Evolutionary conservation across 2,888 invertebrate species (phyloP), one percentile per base, ranked within the genome.

Genomic region (Cheilosia vernalis): DNA sequence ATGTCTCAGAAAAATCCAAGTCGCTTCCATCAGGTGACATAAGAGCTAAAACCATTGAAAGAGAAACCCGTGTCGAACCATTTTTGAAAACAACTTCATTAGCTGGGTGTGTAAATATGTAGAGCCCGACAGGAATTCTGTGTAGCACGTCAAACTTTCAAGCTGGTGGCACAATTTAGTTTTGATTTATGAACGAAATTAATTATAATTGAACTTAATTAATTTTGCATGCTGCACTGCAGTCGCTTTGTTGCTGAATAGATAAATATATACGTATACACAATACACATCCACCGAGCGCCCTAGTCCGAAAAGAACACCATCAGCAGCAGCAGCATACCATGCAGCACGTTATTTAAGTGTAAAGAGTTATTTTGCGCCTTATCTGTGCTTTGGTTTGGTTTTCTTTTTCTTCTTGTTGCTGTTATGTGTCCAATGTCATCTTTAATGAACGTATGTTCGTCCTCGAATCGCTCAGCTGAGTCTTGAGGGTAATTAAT

Each of bases 131-230:
- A 49, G 21, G 5, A 44, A 17, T 15, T 17, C 47, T 53, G 60
- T n/a, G 30, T 67, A 56, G 47, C 49, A 47, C 49, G 69, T 69
- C 81, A 87, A 56, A 80, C 63, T 47, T 63, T 69, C 81, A 87
- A 56, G 78, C 63, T 47, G 33, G 80, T 67, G 78, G 53, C 56
- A 84, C 87, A 88, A 85, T 87, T 81, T 79, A 77, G 69, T 82
- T 87, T 79, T 83, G 86, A 88, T 87, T 88, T 88, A 88, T 88
- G 83, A 73, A 61, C 73, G 63, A 66, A 87, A 87, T 87, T 87
- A 86, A 83, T 87, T 86, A 83, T 88, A 87, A 87, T 87, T 87
- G 87, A 83, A 56, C 19, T 81, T 87, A 87, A 88, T 88, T 88
- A 87, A 88, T 87, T 87, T 87, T 69, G 44, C 72, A 56, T 61